Percentiles rank a stretch among this genome's conserved stretches.
Evolutionary conservation across 2,888 invertebrate genomes (phyloP).

Genomic region (Idaea dimidiata): DNA sequence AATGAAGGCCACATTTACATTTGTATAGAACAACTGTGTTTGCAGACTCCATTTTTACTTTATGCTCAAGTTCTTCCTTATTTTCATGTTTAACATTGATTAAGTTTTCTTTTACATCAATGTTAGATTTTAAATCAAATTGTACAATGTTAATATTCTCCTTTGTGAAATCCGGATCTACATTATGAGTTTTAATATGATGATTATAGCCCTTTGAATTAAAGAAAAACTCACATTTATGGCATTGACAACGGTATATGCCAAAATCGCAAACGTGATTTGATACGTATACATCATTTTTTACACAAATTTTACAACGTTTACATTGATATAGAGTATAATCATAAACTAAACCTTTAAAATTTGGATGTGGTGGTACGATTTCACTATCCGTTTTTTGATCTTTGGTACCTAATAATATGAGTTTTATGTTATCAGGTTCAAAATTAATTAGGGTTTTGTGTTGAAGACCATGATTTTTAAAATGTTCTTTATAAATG

Average conservation of each 20-base stretch:
- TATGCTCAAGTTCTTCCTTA: not conserved
- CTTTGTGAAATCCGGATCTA: constrained; percentile 43
- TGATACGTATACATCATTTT: constrained; percentile 26
- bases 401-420: constrained; percentile 45
- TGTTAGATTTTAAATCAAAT: constrained; percentile 27
- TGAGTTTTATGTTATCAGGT: constrained; percentile 48
- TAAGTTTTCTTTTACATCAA: constrained; percentile 6
- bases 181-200: constrained; percentile 51
- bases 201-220: constrained; percentile 38
- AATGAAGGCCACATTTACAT: constrained; percentile 59
- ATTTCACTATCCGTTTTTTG: constrained; percentile 12
- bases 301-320: constrained; percentile 49
- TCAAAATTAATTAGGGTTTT: constrained; percentile 41
- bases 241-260: constrained; percentile 43
- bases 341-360: constrained; percentile 49
- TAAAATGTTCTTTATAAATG: constrained; percentile 37
- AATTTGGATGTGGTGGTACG: constrained; percentile 28
- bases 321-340: constrained; percentile 55
- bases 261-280: constrained; percentile 47
- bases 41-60: not conserved
- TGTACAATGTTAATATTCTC: constrained; percentile 46
- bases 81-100: not conserved
- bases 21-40: constrained; percentile 44
- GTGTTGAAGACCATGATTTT: constrained; percentile 50
- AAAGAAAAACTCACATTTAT: constrained; percentile 50